Evolutionary conservation across 1,140 invertebrate species (phyloP), one percentile per base, ranked within the genome.

Genomic region (Latrodectus geometricus): DNA sequence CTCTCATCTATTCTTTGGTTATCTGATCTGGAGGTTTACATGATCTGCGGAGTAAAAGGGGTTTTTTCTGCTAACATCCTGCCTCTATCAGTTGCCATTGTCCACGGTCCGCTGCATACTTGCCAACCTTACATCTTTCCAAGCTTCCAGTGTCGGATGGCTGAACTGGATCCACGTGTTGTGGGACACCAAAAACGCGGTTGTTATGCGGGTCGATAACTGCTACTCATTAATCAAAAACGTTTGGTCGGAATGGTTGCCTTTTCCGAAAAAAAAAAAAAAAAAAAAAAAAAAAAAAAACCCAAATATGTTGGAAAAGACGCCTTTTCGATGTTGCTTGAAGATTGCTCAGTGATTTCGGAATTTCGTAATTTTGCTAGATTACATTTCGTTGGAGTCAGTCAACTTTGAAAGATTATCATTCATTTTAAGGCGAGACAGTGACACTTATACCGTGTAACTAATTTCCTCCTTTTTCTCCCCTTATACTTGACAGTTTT

Each of bases 1-100:
- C 80, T 82, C 73, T 17, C 80, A 69, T 82, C 70, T 74, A 82
- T 82, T 82, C 80, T 82, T 73, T 69, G 54, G 69, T 82, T 82
- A 82, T 82, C 80, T 61, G 80, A 82, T 82, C 52, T 15, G 8
- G 70, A 73, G 69, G 70, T 23, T 72, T 72, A 56, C 52, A 61
- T 56, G 68, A 69, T 49, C 68, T 35, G 65, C 23, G 65, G 72
- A 14, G 72, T 48, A 56, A 76, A 70, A 52, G 61, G 65, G 50
- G 76, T 52, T 48, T 82, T 50, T 61, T 70, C 20, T 4, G n/a
- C 80, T 56, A 73, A 82, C 80, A 82, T 82, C 80, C 80, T 82
- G 80, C 70, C 69, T 80, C 66, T 9, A 80, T 80, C 80, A 61
- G 70, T 21, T 65, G 61, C 73, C 80, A 82, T 82, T 82, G 14